A percentile compares a stretch with the other conserved stretches of the same genome.
Evolutionary conservation across 2,797 vertebrate species (phyloP).

Genomic region (Typhlichthys eigenmanni): DNA sequence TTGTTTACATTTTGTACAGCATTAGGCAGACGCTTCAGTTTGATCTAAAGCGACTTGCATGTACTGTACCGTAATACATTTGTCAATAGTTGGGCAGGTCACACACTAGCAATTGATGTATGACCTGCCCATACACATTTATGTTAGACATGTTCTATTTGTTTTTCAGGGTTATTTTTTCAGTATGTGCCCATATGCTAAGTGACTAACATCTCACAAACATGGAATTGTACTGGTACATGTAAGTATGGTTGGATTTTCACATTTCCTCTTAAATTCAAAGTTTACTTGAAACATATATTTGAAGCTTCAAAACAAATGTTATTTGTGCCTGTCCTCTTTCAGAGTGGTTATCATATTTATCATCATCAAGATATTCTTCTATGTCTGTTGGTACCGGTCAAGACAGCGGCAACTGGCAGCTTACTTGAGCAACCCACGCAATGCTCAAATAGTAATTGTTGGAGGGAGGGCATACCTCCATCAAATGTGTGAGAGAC

Average conservation of each 20-base stretch:
- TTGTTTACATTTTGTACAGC: no score
- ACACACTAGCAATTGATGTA: no score
- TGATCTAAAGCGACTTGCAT: no score
- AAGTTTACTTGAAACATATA: not conserved
- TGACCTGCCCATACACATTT: not conserved
- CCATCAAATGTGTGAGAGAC: conserved; percentile 85
- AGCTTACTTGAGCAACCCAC: conserved; percentile 85
- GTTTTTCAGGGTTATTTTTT: conserved; percentile 14
- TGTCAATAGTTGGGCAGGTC: no score
- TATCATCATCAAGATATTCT: conserved; percentile 87
- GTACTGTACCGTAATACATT: no score
- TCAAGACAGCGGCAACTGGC: conserved; percentile 85
- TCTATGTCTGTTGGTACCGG: conserved; percentile 88
- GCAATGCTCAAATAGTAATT: conserved; percentile 86
- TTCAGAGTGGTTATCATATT: conserved; percentile 85
- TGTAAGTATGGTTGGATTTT: conserved; percentile 70
- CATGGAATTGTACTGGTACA: conserved; percentile 87
- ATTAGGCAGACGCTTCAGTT: no score
- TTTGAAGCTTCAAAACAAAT: not conserved
- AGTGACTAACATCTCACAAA: conserved; percentile 47
- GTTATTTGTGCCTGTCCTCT: not conserved
- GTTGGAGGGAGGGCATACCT: conserved; percentile 85
- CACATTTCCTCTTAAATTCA: no score
- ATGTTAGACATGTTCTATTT: not conserved
- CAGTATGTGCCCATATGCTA: conserved; percentile 46